These are phyloP conservation scores for Amphiura filiformis DNA, from an alignment of 35 echinoderm and acorn worm species.

Conservation along the genomic window DNA sequence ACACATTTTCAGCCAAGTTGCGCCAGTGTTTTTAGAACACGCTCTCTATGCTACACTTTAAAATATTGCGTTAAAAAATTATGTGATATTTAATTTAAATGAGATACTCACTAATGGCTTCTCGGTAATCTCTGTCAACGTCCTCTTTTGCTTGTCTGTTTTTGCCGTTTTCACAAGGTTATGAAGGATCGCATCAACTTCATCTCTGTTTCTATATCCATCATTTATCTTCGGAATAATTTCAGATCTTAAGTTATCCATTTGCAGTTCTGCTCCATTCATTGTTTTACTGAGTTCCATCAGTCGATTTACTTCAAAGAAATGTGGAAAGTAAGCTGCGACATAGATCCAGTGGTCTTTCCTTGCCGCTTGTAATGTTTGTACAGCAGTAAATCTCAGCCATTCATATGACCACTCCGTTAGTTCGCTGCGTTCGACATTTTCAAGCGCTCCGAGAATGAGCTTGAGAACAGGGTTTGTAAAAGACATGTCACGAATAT, in stretches of 20 bases:
- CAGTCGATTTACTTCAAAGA: constrained; percentile 2
- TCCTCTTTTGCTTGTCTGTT: not conserved
- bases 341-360: constrained; percentile 23
- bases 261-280: not conserved
- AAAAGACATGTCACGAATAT: not conserved
- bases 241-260: not conserved
- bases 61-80: too few species aligned
- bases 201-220: not conserved
- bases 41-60: too few species aligned
- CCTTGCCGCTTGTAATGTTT: not conserved
- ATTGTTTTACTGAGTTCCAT: not conserved
- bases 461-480: not conserved
- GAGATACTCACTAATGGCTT: too few species aligned
- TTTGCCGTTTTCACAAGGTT: not conserved
- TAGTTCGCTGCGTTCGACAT: constrained; percentile 4
- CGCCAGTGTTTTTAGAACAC: too few species aligned
- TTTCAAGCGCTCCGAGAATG: constrained; percentile 13
- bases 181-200: not conserved
- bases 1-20: too few species aligned
- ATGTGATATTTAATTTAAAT: too few species aligned
- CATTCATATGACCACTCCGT: not conserved
- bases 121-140: not conserved
- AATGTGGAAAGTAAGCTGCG: not conserved
- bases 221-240: not conserved
- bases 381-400: not conserved